phyloP scores from a whole-genome alignment of 1,140 invertebrate species.

The Sitodiplosis mosellana region DNA sequence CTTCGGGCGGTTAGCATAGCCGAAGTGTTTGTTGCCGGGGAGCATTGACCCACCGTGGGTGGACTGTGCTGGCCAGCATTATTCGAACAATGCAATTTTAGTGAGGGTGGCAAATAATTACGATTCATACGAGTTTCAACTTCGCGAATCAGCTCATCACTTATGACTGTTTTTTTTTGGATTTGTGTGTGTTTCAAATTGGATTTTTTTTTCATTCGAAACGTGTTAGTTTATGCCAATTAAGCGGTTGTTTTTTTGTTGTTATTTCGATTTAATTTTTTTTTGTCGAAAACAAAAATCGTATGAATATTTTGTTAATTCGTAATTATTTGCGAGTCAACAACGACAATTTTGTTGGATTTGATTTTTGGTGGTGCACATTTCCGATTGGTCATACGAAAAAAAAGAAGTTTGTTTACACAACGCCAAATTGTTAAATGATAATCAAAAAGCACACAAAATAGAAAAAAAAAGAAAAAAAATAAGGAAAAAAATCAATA shows the following conservation, averaged over 20 bases:
- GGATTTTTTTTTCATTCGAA: neutral
- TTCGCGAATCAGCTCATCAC: slow-evolving; percentile 67
- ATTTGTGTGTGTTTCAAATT: neutral
- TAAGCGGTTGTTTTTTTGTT: neutral
- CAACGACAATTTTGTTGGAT: neutral
- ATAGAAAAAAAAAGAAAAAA: slow-evolving; percentile 6
- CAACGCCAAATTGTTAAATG: neutral
- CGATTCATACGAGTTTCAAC: slow-evolving; percentile 77
- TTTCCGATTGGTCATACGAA: neutral
- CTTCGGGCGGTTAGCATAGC: neutral
- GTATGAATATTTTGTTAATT: slow-evolving; percentile 1
- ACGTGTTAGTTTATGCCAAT: too few species aligned
- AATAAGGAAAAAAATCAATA: slow-evolving; percentile 2
- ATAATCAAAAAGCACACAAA: neutral
- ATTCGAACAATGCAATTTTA: slow-evolving; percentile 10
- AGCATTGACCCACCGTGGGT: slow-evolving; percentile 8
- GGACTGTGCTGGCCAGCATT: slow-evolving; percentile 1
- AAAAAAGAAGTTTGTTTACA: slow-evolving; percentile 1
- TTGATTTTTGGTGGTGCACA: too few species aligned
- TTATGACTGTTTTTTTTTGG: slow-evolving; percentile 42
- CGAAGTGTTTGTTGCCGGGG: slow-evolving; percentile 9
- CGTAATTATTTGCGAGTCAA: slow-evolving; percentile 6
- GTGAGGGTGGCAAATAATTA: slow-evolving; percentile 49
- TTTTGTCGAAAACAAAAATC: neutral
- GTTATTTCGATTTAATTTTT: neutral